Evolutionary conservation across 1,140 invertebrate genomes (phyloP).

Genomic region (Drosophila arawakana): DNA sequence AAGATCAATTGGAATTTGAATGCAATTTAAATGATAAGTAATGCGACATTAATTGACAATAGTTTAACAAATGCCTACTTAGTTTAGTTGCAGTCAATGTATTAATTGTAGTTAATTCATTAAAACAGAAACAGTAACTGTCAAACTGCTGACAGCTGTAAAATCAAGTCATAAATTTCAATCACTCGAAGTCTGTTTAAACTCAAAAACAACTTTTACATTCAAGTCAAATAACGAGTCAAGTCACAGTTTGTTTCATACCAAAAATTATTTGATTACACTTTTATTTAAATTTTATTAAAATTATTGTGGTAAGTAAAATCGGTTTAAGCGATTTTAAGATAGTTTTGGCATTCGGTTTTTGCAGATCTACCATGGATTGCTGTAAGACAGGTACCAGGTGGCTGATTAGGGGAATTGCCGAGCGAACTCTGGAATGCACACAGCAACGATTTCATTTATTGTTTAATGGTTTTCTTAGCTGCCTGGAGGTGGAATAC

Average conservation of each 20-base stretch:
- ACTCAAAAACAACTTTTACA: too few species aligned
- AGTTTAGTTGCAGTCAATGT: neutral
- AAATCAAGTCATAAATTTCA: too few species aligned
- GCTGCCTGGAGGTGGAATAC: conserved; percentile 50
- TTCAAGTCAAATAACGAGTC: too few species aligned
- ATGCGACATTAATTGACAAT: neutral
- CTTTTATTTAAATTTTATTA: neutral
- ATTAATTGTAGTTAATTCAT: neutral
- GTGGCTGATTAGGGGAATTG: neutral
- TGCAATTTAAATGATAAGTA: neutral
- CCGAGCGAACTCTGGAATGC: neutral
- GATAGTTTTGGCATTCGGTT: too few species aligned
- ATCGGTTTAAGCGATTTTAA: too few species aligned
- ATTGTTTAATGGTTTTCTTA: conserved; percentile 52
- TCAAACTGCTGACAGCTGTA: too few species aligned
- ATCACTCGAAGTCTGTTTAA: too few species aligned
- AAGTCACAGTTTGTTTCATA: too few species aligned
- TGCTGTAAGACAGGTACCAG: neutral
- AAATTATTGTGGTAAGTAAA: neutral
- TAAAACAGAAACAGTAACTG: neutral
- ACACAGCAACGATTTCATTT: conserved; percentile 6
- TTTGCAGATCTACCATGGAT: conserved; percentile 14
- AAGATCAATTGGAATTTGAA: neutral
- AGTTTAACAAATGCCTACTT: neutral
- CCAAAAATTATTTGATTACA: too few species aligned